Evolutionary conservation across 2,888 invertebrate species (phyloP).

Genomic region (Platycheirus rosarum): DNA sequence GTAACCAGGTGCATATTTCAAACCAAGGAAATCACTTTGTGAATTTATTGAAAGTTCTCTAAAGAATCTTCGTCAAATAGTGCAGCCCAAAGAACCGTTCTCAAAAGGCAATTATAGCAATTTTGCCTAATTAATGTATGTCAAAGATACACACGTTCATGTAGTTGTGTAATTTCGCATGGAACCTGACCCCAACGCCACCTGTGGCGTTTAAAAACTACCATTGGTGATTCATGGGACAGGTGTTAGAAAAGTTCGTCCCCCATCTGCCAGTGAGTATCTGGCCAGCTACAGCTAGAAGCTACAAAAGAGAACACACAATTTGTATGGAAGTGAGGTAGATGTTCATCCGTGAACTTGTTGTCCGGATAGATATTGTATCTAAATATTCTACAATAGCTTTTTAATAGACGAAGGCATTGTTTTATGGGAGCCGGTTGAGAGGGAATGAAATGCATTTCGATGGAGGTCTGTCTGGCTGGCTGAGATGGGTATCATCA

Average conservation of each 20-base stretch:
- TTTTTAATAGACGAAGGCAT: constrained; percentile 34
- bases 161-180: constrained; percentile 3
- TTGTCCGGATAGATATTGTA: constrained; percentile 45
- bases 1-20: constrained; percentile 45
- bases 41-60: not conserved
- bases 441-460: constrained; percentile 18
- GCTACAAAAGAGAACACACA: constrained; percentile 4
- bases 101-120: constrained; percentile 53
- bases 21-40: not conserved
- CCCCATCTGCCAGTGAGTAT: not conserved
- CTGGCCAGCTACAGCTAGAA: not conserved
- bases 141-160: too few relatives aligned
- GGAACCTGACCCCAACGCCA: constrained; percentile 26
- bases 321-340: not conserved
- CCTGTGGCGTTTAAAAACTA: constrained; percentile 39
- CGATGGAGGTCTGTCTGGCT: constrained; percentile 45
- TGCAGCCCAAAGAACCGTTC: constrained; percentile 12
- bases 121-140: constrained; percentile 65
- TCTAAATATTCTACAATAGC: constrained; percentile 44
- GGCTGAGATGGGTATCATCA: constrained; percentile 23
- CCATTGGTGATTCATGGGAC: constrained; percentile 44
- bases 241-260: constrained; percentile 15
- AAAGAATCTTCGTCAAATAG: constrained; percentile 50
- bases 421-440: not conserved
- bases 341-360: constrained; percentile 26